These are phyloP conservation scores for Macrostomum lignano DNA, from an alignment of 1,140 invertebrate species.

Conservation along the genomic window DNA sequence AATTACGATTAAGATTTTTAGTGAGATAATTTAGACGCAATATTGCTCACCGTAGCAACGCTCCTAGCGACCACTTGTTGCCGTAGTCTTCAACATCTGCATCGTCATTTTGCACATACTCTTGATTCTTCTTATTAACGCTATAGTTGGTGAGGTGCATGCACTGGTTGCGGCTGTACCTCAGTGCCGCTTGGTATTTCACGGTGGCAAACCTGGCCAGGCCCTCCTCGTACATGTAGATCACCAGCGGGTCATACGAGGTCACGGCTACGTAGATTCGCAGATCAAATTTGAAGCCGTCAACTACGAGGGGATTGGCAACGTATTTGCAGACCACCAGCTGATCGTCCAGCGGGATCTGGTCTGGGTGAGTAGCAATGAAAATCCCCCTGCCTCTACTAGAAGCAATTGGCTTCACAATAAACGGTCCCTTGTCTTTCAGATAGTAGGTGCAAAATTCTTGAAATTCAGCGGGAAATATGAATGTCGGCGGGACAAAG, in stretches of 20 bases:
- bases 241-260: slow-evolving; percentile 58
- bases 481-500: slow-evolving; percentile 63
- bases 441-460: slow-evolving; percentile 25
- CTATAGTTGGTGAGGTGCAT: slow-evolving; percentile 98
- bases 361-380: slow-evolving; percentile 42
- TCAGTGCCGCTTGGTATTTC: slow-evolving; percentile 21
- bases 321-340: slow-evolving; percentile 73
- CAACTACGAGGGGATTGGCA: slow-evolving; percentile 63
- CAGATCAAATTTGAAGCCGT: slow-evolving; percentile 70
- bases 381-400: slow-evolving; percentile 60
- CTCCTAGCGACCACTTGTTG: slow-evolving; percentile 67
- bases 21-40: too few species aligned
- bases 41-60: too few species aligned
- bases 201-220: slow-evolving; percentile 37
- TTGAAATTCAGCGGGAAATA: slow-evolving; percentile 49
- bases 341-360: slow-evolving; percentile 59
- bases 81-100: slow-evolving; percentile 29
- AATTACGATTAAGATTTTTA: too few species aligned
- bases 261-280: slow-evolving; percentile 75
- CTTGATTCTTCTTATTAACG: slow-evolving; percentile 46
- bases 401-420: slow-evolving; percentile 68
- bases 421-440: slow-evolving; percentile 42
- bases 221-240: slow-evolving; percentile 79
- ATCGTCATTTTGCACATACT: slow-evolving; percentile 21
- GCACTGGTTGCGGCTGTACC: slow-evolving; percentile 38